These are phyloP conservation scores for Sminthurides aquaticus DNA, from an alignment of 2,888 invertebrate species.

Conservation along the genomic window DNA sequence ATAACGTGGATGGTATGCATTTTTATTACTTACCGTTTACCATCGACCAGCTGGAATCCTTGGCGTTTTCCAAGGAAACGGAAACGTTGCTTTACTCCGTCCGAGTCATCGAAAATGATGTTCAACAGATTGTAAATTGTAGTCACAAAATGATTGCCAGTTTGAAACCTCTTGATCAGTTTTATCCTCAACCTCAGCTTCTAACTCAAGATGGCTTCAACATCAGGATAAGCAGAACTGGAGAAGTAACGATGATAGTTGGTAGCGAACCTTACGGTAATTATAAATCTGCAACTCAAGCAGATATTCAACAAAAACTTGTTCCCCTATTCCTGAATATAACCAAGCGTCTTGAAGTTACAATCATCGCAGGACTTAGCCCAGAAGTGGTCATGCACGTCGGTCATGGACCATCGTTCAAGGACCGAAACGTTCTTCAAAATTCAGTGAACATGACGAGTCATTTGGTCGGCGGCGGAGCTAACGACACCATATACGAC, in stretches of 20 bases:
- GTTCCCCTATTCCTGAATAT: too few species aligned
- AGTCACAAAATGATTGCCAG: neutral
- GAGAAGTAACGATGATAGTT: neutral
- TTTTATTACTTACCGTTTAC: neutral
- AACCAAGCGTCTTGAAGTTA: too few species aligned
- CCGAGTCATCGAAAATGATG: neutral
- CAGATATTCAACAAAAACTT: too few species aligned
- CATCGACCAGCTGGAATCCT: neutral
- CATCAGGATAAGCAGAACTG: neutral
- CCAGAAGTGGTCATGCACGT: neutral
- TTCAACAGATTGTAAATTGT: neutral
- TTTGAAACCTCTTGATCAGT: neutral
- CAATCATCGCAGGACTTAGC: neutral
- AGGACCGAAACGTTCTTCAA: neutral
- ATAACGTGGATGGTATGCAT: neutral
- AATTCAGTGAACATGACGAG: neutral
- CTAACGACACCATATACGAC: neutral
- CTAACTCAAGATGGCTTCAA: neutral
- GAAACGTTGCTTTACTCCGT: neutral
- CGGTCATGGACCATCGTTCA: neutral
- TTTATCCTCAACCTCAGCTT: neutral
- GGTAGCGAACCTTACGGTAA: too few species aligned
- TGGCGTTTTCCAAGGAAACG: neutral
- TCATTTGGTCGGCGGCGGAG: slow-evolving; percentile 4
- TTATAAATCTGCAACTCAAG: too few species aligned